phyloP scores from a whole-genome alignment of 2,113 vertebrate genomes.

The Hydropotes inermis region DNA sequence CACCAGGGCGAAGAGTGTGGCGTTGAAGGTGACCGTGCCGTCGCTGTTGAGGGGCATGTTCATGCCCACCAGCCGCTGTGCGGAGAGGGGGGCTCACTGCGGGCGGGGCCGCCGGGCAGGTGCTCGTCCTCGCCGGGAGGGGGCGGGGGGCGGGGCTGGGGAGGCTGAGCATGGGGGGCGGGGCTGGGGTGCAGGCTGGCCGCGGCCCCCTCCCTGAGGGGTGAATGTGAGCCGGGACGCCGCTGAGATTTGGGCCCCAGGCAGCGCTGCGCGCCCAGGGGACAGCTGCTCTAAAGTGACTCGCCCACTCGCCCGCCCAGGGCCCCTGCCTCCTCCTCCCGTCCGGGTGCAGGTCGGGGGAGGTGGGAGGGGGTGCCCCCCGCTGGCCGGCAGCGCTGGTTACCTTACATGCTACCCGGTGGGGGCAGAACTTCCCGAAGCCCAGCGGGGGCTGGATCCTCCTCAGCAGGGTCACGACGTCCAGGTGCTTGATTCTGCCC shows the following conservation, averaged over 20 bases:
- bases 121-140: neutral
- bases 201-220: rapidly evolving
- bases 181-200: neutral
- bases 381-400: neutral
- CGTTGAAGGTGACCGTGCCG: slow-evolving; percentile 97
- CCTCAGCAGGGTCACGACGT: slow-evolving; percentile 95
- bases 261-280: neutral
- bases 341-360: neutral
- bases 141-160: too few species aligned
- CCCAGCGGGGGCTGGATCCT: slow-evolving; percentile 96
- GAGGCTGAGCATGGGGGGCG: too few species aligned
- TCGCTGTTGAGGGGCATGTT: slow-evolving; percentile 99
- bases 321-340: rapidly evolving
- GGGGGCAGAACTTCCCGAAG: slow-evolving; percentile 98
- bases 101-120: neutral
- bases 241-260: neutral
- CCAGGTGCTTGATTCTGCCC: slow-evolving; percentile 97
- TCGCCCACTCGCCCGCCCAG: rapidly evolving
- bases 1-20: slow-evolving; percentile 96
- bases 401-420: slow-evolving; percentile 97
- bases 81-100: neutral
- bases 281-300: rapidly evolving
- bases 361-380: neutral
- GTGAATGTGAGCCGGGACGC: neutral
- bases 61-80: slow-evolving; percentile 94